phyloP scores from a whole-genome alignment of 53 echinoderm and acorn worm genomes.

The Antedon mediterranea region DNA sequence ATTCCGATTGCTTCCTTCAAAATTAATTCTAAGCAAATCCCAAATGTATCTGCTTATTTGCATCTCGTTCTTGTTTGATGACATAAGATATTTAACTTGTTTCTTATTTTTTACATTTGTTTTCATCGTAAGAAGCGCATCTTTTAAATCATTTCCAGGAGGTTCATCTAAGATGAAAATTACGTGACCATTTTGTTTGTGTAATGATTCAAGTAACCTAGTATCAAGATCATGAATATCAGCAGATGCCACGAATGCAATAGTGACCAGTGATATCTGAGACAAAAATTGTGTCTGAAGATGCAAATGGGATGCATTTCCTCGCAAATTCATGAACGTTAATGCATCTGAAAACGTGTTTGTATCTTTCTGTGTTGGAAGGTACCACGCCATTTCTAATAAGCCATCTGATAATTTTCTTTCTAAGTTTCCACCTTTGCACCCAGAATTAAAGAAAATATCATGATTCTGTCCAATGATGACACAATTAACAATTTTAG shows the following conservation, averaged over 20 bases:
- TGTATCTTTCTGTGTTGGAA: background rate
- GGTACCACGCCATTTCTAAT: background rate
- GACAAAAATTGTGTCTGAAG: background rate
- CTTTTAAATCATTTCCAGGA: background rate
- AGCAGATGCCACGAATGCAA: background rate
- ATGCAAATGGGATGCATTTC: background rate
- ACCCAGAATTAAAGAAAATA: background rate
- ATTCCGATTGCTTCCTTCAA: background rate
- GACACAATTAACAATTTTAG: background rate
- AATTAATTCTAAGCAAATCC: background rate
- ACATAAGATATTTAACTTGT: background rate
- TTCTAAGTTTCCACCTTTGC: background rate
- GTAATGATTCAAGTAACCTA: background rate
- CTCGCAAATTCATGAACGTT: constrained; percentile 4
- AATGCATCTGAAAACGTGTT: background rate
- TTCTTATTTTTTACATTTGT: background rate
- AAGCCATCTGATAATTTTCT: background rate
- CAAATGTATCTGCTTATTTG: background rate
- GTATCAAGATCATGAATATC: background rate
- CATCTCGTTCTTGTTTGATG: background rate
- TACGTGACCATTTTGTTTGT: background rate
- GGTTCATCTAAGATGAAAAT: background rate
- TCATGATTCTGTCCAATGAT: background rate
- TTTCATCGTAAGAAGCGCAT: background rate
- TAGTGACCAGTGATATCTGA: background rate